These are phyloP conservation scores for Dynastes grantii DNA, from an alignment of 2,888 invertebrate genomes.

Conservation along the genomic window DNA sequence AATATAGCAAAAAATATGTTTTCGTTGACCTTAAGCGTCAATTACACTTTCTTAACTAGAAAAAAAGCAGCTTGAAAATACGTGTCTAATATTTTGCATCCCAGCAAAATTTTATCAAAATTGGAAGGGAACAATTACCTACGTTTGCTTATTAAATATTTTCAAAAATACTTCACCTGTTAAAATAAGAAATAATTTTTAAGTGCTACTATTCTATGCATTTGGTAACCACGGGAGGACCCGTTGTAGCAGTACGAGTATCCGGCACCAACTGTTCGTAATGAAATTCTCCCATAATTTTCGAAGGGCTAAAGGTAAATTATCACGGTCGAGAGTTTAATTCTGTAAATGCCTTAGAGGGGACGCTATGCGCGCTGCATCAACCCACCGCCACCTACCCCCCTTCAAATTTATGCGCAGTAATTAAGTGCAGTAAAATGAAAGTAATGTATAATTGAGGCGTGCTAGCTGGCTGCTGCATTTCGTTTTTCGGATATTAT, in stretches of 20 bases:
- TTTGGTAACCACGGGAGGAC: not conserved
- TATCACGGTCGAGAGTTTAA: slow-evolving; percentile 52
- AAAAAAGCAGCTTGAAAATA: too few species aligned
- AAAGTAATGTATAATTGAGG: slow-evolving; percentile 45
- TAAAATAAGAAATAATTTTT: too few species aligned
- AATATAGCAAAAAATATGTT: too few species aligned
- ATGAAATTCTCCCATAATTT: slow-evolving; percentile 55
- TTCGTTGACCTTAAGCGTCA: too few species aligned
- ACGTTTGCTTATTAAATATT: too few species aligned
- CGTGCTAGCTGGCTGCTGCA: slow-evolving; percentile 27
- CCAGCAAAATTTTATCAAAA: too few species aligned
- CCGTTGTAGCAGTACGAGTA: not conserved
- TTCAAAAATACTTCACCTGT: too few species aligned
- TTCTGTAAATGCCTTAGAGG: slow-evolving; percentile 46
- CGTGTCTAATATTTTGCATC: too few species aligned
- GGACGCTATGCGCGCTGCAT: slow-evolving; percentile 30
- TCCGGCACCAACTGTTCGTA: slow-evolving; percentile 40
- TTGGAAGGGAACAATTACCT: too few species aligned
- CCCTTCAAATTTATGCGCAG: slow-evolving; percentile 38
- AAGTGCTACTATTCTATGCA: too few species aligned
- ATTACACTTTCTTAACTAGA: too few species aligned
- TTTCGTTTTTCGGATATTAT: slow-evolving; percentile 38
- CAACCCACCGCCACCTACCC: not conserved
- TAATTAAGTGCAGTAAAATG: slow-evolving; percentile 50
- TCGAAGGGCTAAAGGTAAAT: slow-evolving; percentile 56